Evolutionary conservation across 2,797 vertebrate species (phyloP).

Genomic region (Holocentrus rufus): DNA sequence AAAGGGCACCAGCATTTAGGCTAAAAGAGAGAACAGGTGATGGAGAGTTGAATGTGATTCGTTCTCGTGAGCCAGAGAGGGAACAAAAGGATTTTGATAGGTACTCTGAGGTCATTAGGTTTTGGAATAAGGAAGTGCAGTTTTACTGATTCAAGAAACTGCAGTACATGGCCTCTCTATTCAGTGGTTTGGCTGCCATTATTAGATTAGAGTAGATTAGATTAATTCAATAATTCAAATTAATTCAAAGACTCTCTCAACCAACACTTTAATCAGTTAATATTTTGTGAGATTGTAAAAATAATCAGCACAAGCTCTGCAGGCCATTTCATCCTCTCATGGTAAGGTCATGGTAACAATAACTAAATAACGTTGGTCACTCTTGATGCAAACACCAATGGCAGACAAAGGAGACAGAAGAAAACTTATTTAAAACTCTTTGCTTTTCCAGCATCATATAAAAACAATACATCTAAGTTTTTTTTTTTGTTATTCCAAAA

Average conservation of each 20-base stretch:
- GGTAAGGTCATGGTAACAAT: background rate
- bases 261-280: no score
- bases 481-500: no score
- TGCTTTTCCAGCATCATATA: no score
- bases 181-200: no score
- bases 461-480: no score
- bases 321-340: background rate
- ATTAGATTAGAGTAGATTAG: no score
- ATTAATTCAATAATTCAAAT: no score
- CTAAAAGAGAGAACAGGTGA: conserved; percentile 84
- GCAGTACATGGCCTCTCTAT: background rate
- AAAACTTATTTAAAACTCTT: no score
- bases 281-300: background rate
- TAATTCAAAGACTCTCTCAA: no score
- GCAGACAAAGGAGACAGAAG: background rate
- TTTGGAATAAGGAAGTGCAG: background rate
- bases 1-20: conserved; percentile 79
- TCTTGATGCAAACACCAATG: background rate
- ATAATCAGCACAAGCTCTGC: background rate
- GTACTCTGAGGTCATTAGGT: conserved; percentile 38
- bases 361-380: conserved; percentile 8
- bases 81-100: conserved; percentile 38
- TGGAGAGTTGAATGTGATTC: conserved; percentile 66
- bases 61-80: conserved; percentile 47
- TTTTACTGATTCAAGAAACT: background rate